These are phyloP conservation scores for Notarius lentiginosus DNA, from an alignment of 2,113 vertebrate species.

Conservation along the genomic window DNA sequence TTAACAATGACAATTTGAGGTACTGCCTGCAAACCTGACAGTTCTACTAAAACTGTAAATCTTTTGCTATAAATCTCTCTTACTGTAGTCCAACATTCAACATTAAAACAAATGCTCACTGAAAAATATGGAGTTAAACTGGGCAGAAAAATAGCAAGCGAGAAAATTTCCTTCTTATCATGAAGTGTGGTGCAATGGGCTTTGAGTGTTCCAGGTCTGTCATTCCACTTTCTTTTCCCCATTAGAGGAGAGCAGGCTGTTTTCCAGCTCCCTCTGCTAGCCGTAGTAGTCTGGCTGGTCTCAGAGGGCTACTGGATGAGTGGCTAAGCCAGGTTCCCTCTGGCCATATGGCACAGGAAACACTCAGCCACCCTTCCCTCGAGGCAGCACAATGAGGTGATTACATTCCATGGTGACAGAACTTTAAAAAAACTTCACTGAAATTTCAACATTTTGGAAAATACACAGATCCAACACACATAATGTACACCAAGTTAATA, in stretches of 20 bases:
- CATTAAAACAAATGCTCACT: neutral
- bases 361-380: conserved; percentile 56
- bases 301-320: conserved; percentile 56
- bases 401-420: conserved; percentile 59
- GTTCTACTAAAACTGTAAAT: neutral
- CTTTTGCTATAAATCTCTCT: neutral
- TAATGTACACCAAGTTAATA: neutral
- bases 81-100: neutral
- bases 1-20: neutral
- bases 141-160: neutral
- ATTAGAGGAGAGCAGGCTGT: conserved; percentile 46
- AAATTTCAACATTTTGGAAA: conserved; percentile 40
- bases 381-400: conserved; percentile 54
- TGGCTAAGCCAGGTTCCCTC: conserved; percentile 57
- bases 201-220: conserved; percentile 42
- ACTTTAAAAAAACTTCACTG: conserved; percentile 9
- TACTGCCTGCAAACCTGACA: neutral
- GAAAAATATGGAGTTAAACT: conserved; percentile 5
- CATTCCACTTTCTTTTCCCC: conserved; percentile 53
- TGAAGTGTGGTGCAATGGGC: conserved; percentile 11
- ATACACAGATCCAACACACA: conserved; percentile 5
- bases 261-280: conserved; percentile 54
- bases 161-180: conserved; percentile 11
- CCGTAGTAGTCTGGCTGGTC: conserved; percentile 58
- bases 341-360: conserved; percentile 59